Evolutionary conservation across 2,888 invertebrate species (phyloP), one percentile per base, ranked within the genome.

Genomic region (Chydorus sphaericus): DNA sequence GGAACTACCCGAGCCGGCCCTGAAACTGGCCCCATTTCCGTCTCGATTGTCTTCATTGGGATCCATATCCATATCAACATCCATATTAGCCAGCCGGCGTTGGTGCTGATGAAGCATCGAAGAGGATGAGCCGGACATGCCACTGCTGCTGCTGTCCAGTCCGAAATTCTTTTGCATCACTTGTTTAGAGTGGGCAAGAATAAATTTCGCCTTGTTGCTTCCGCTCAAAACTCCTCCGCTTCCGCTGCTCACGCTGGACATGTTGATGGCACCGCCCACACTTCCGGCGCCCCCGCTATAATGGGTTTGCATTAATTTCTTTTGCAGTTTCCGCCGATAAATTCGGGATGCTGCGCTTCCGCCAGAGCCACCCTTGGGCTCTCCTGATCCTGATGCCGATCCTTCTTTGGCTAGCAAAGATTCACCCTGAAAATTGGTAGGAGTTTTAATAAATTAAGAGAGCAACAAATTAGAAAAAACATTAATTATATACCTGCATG

Each of bases 401-500:
- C 36, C 52, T 4, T 52, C 52, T 20, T 26, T 18, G 11, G 33
- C 23, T 18, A 52, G 20, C 10, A 36, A 29, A 8, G 52, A 76
- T 69, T 78, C 67, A 65, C 78, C 65, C 73, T n/a, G n/a, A n/a
- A n/a, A n/a, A n/a, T n/a, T n/a, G n/a, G n/a, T n/a, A n/a, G n/a
- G n/a, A n/a, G n/a, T n/a, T n/a, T n/a, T n/a, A n/a, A n/a, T n/a
- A n/a, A n/a, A n/a, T n/a, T n/a, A n/a, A n/a, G n/a, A n/a, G n/a
- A n/a, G n/a, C n/a, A n/a, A n/a, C n/a, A n/a, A n/a, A n/a, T n/a
- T n/a, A n/a, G n/a, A n/a, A n/a, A n/a, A n/a, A n/a, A n/a, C n/a
- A n/a, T n/a, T n/a, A n/a, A 74, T 68, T 83, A 83, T 57, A 88
- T 89, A 61, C n/a, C n/a, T 87, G 85, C 66, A 92, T 85, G 75